Conservation (phyloP, 2,888 invertebrate genomes). For the Lumbricus terrestris region DNA sequence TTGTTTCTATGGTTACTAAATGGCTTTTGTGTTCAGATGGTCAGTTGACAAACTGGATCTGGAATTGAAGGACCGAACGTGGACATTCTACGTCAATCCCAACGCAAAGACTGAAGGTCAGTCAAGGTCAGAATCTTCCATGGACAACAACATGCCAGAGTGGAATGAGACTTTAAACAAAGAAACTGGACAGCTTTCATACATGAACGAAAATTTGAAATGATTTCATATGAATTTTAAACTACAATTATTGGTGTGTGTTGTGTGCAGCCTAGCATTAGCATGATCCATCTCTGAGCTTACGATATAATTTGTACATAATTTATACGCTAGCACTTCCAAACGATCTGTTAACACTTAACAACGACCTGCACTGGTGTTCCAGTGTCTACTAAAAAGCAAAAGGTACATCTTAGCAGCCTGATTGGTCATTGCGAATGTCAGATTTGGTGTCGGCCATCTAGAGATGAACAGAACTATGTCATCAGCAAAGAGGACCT, state of each 20-base stretch:
- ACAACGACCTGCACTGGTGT: no score
- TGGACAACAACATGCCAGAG: background rate
- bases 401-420: no score
- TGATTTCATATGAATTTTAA: background rate
- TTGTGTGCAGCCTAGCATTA: no score
- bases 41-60: slow-evolving; percentile 23
- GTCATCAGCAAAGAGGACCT: background rate
- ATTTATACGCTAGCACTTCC: no score
- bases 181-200: background rate
- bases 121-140: background rate
- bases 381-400: no score
- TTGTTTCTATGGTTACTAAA: background rate
- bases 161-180: background rate
- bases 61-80: background rate
- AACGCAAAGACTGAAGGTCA: background rate
- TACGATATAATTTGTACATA: no score
- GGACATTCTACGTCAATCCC: slow-evolving; percentile 28
- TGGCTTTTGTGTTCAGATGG: slow-evolving; percentile 20
- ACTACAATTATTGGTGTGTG: background rate
- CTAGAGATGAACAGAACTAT: no score
- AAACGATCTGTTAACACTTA: no score
- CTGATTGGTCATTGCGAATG: no score
- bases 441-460: background rate
- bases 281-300: no score
- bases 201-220: background rate